Evolutionary conservation across 2,888 invertebrate genomes (phyloP).

Genomic region (Pterostichus niger): DNA sequence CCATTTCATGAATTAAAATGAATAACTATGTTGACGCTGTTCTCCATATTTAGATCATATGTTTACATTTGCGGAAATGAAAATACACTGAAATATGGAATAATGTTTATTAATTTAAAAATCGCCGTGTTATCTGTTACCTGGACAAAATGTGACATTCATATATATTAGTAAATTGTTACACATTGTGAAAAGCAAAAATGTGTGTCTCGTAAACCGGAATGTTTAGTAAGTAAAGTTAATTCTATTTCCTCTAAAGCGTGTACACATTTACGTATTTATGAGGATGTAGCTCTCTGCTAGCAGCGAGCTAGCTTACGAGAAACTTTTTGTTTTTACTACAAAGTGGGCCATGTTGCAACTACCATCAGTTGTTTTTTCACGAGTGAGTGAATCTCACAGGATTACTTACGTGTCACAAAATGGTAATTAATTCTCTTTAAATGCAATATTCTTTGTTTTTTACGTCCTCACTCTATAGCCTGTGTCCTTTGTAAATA

Average conservation of each 20-base stretch:
- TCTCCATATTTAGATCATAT: background rate
- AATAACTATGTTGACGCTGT: background rate
- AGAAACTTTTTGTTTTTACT: constrained; percentile 29
- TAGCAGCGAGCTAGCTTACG: background rate
- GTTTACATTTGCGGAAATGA: constrained; percentile 1
- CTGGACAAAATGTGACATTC: background rate
- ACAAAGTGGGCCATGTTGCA: constrained; percentile 24
- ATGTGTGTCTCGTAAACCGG: constrained; percentile 1
- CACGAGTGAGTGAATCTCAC: constrained; percentile 3
- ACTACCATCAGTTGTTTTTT: constrained; percentile 46
- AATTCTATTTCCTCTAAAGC: constrained; percentile 35
- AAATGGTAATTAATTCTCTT: constrained; percentile 12
- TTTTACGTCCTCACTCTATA: too few species aligned
- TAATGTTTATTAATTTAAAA: constrained; percentile 23
- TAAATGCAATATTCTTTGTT: background rate
- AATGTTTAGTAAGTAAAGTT: constrained; percentile 36
- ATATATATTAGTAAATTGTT: constrained; percentile 8
- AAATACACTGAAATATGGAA: constrained; percentile 5
- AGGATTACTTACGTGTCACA: constrained; percentile 17
- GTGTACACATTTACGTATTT: constrained; percentile 32
- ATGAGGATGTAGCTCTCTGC: background rate
- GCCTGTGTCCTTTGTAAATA: too few species aligned
- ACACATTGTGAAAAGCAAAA: constrained; percentile 10
- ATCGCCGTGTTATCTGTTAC: background rate
- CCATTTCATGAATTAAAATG: background rate